Base-by-base conservation (phyloP, 1,140 invertebrate genomes). In the Polypedilum vanderplanki region DNA sequence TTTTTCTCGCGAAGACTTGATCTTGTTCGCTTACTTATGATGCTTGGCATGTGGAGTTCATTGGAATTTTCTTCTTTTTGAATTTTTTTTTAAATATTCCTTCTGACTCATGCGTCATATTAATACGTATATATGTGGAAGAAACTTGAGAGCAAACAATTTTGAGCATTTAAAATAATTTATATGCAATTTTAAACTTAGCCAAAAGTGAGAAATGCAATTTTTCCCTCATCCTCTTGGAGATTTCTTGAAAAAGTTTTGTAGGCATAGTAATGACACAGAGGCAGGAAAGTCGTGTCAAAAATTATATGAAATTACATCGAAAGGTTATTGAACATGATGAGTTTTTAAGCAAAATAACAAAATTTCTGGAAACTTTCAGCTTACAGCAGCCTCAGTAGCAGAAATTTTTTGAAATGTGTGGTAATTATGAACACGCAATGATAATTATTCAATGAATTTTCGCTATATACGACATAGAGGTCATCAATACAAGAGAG, bases 391-490 rank as follows among this genome's bases (percentile, higher is more conserved):
- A 57, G 46, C n/a, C 12, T n/a, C 46, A 15, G n/a, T 12, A 57
- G 12, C 46, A 15, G n/a, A 57, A 15, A n/a, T 57, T 57, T 15
- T 57, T 57, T 9, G 10, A 57, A 57, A 12, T 9, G 12, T 57
- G n/a, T 12, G 1, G 46, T 57, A n/a, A 57, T 57, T 57, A 57
- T 57, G 4, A n/a, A n/a, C 46, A 57, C 46, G 46, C 46, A 57
- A 57, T 57, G 46, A 57, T 57, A 57, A 57, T 57, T 57, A 57
- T 57, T 57, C 46, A 57, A n/a, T 57, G 46, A 57, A 57, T 57
- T 57, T 57, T 12, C 15, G 46, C 46, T 57, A n/a, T 15, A 57
- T n/a, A 57, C 15, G 24, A 33, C 24, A 33, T 33, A 33, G 24
- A 33, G 24, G 5, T 57, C 46, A 57, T 33, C 12, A 57, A 57